Percentiles rank a stretch among this genome's conserved stretches.
Conservation (phyloP, 2,113 vertebrate genomes). For the Ailuropoda melanoleuca region DNA sequence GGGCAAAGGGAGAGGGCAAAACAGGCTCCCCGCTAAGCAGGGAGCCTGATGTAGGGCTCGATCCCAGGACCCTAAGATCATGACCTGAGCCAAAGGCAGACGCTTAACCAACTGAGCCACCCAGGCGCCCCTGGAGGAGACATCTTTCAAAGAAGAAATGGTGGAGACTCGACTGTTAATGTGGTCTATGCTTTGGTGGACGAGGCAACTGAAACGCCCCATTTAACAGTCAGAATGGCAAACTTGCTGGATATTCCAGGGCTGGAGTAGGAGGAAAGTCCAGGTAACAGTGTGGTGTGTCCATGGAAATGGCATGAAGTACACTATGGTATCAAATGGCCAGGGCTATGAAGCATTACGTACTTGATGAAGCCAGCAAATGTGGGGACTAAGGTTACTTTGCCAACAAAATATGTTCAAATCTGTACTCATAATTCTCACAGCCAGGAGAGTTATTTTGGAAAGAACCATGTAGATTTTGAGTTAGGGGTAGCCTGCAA, state of each 20-base stretch:
- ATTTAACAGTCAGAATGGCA: neutral
- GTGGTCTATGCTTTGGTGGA: neutral
- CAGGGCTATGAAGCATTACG: neutral
- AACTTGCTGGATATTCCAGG: neutral
- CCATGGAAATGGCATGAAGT: neutral
- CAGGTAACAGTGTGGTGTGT: too few species aligned
- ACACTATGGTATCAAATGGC: too few species aligned
- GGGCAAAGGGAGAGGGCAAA: too few species aligned
- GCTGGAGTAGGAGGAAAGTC: neutral
- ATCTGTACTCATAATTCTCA: neutral
- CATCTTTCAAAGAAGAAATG: neutral
- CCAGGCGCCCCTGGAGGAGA: neutral
- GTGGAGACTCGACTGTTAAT: neutral
- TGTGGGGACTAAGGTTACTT: neutral
- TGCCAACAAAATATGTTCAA: neutral
- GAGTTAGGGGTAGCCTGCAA: neutral
- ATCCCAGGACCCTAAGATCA: too few species aligned
- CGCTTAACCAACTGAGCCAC: too few species aligned
- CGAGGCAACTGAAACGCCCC: neutral
- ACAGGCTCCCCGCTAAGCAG: too few species aligned
- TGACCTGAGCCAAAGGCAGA: too few species aligned
- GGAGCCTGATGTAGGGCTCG: too few species aligned
- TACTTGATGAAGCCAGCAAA: neutral
- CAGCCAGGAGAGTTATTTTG: neutral
- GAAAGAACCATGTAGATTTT: neutral